Evolutionary conservation across 2,888 invertebrate genomes (phyloP), one percentile per base, ranked within the genome.

Genomic region (Sphaerophoria rueppellii): DNA sequence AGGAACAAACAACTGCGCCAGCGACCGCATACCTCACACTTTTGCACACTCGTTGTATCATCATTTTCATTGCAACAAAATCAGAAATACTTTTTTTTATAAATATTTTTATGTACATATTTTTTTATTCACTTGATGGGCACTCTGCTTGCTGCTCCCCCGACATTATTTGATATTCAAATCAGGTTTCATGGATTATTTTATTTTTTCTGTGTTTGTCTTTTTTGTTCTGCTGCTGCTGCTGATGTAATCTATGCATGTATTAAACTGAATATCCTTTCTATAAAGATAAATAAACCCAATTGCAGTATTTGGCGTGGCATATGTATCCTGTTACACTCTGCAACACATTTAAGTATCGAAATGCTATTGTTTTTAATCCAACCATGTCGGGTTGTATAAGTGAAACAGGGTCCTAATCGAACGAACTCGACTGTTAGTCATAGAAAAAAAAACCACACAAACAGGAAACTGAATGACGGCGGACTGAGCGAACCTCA

Each of bases 111-210:
- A 5, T 58, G 37, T 34, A 9, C 11, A 11, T 40, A n/a, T 9
- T 46, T 71, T 77, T 50, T 34, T 61, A 76, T 69, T 76, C 60
- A 63, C 63, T 48, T 46, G 46, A 61, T 52, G 54, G 52, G 48
- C 67, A 7, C 14, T 67, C 6, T 43, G 14, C 24, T 5, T 12
- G 54, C 65, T 65, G 54, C 65, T 65, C 65, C 63, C 46, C 43
- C 50, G 67, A 71, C 52, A 65, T 69, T 80, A 61, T 81, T 85
- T 85, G 69, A 73, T 85, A 85, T 85, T 85, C 85, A 85, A 85
- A 85, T 77, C 85, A 73, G 72, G 85, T 70, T 77, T 65, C 81
- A 81, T 54, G 77, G 73, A 81, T 76, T 85, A 65, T 67, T 4
- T 75, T 75, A 24, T 24, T 24, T 24, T 67, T 75, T 16, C 61